A percentile compares a stretch with the other conserved stretches of the same genome.
Evolutionary conservation across 2,797 vertebrate species (phyloP).

Genomic region (Phataginus tricuspis): DNA sequence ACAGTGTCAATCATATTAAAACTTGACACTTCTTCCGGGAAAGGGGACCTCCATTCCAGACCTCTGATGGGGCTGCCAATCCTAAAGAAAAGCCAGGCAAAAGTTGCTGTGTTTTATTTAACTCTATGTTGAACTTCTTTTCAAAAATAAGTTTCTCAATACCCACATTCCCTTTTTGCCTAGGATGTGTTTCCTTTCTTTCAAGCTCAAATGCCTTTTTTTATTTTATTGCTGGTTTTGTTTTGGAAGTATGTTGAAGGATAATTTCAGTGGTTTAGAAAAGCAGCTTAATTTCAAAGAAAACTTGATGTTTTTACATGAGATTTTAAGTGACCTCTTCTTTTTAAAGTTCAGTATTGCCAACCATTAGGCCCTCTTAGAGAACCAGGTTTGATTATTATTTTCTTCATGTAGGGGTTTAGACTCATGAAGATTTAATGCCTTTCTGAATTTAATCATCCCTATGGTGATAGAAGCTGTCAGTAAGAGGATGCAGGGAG

Average conservation of each 20-base stretch:
- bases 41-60: neutral
- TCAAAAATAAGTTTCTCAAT: neutral
- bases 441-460: slow-evolving; percentile 28
- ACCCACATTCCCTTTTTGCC: neutral
- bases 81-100: neutral
- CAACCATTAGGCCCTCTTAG: neutral
- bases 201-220: neutral
- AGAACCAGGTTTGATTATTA: slow-evolving; percentile 44
- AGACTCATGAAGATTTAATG: neutral
- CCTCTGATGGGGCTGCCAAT: neutral
- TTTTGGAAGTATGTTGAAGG: neutral
- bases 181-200: neutral
- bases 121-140: neutral
- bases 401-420: slow-evolving; percentile 44
- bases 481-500: neutral
- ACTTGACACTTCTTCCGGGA: neutral
- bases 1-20: neutral
- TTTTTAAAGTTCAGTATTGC: neutral
- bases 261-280: neutral
- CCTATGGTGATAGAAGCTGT: neutral
- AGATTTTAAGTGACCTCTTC: neutral
- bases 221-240: neutral
- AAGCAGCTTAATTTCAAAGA: slow-evolving; percentile 33
- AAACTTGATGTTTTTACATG: neutral
- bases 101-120: neutral